Base-by-base conservation (phyloP, 1,140 invertebrate species). In the Tetramorium simillimum region DNA sequence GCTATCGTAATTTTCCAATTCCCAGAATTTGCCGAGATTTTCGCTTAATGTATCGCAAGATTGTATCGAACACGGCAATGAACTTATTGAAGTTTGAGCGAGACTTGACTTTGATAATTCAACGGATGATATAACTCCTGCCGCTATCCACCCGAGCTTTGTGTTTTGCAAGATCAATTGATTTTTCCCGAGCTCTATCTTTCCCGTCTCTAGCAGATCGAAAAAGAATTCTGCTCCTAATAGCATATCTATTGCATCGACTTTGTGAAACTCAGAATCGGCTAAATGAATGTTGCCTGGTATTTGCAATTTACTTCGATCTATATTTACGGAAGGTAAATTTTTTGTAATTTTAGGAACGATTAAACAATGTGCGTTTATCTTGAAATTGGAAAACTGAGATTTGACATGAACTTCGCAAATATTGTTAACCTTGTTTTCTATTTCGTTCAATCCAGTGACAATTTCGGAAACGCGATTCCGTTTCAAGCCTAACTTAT, bases 11-110 rank as follows among this genome's bases (percentile, higher is more conserved):
- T 5, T n/a, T n/a, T 73, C 70, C 7, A 33, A 33, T 33, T 33
- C 0, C 70, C 49, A 73, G 2, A 73, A 73, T 6, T 14, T 33
- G 2, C 4, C 33, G 0, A 33, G 33, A 33, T 16, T 46, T 10
- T n/a, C 87, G 33, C 37, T 89, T 90, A 33, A 33, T 33, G 33
- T 3, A 0, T 33, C 33, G 33, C 33, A 33, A 3, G 33, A 4
- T 33, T 33, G 33, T 3, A 33, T 0, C 33, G 33, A 33, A 33
- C 33, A 33, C 3, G 33, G 0, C 3, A 33, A 33, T 2, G 28
- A 33, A 33, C 2, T 33, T 33, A 33, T 33, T 33, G 28, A 33
- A 2, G 1, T 33, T 33, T 33, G 28, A 33, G 2, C 28, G 28
- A 1, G 28, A 33, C 28, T 33, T 33, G 28, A 33, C 1, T 33